phyloP scores from a whole-genome alignment of 1,140 invertebrate species.

The Popillia japonica region DNA sequence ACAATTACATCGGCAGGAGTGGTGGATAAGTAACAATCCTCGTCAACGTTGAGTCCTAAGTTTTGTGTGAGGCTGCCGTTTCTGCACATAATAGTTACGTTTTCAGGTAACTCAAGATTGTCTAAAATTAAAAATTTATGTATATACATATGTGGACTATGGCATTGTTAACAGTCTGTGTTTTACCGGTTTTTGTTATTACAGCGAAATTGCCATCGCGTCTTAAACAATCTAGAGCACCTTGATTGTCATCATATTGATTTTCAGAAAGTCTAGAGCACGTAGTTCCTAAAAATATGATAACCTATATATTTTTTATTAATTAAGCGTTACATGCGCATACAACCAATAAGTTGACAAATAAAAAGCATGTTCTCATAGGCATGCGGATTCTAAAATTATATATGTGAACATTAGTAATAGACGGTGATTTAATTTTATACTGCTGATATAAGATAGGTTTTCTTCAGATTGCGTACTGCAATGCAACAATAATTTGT shows the following conservation, averaged over 20 bases:
- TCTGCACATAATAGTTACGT: constrained; percentile 65
- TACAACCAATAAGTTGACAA: too few species aligned
- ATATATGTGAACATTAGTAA: too few species aligned
- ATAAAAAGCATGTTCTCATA: too few species aligned
- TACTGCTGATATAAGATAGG: too few species aligned
- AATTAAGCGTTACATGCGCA: constrained; percentile 37
- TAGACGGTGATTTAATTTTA: too few species aligned
- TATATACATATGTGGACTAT: not conserved
- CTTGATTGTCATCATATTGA: constrained; percentile 72
- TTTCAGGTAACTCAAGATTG: constrained; percentile 42
- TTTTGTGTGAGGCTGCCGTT: constrained; percentile 65
- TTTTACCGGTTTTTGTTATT: constrained; percentile 57
- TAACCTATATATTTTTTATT: too few species aligned
- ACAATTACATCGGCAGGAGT: constrained; percentile 69
- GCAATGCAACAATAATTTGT: too few species aligned
- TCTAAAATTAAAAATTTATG: not conserved
- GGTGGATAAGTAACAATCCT: constrained; percentile 65
- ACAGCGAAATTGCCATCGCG: constrained; percentile 68
- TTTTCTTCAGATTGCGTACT: too few species aligned
- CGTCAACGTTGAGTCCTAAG: constrained; percentile 65
- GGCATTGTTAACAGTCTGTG: not conserved
- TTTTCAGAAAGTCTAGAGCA: constrained; percentile 63
- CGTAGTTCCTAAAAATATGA: constrained; percentile 46
- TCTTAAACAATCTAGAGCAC: constrained; percentile 67
- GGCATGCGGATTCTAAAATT: too few species aligned